These are phyloP conservation scores for Melanostigma gelatinosum DNA, from an alignment of 2,113 vertebrate species.

Conservation along the genomic window DNA sequence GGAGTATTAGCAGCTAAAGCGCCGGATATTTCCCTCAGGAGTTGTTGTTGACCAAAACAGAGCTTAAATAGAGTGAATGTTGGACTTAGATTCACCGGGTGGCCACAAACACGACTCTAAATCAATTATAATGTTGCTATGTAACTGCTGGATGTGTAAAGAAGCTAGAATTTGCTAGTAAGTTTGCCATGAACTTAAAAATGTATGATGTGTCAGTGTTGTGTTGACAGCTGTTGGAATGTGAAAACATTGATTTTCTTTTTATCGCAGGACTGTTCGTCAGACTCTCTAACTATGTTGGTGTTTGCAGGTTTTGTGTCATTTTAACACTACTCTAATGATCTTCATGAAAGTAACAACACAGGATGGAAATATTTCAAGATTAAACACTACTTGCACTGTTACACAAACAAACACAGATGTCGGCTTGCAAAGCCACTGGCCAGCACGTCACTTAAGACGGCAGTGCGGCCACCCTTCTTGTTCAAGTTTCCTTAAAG, in stretches of 20 bases:
- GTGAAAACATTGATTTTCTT: neutral
- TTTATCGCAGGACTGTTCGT: neutral
- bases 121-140: constrained; percentile 9
- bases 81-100: constrained; percentile 4
- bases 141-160: neutral
- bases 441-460: constrained; percentile 37
- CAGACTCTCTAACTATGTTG: neutral
- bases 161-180: neutral
- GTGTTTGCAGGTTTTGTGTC: neutral
- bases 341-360: neutral
- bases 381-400: constrained; percentile 13
- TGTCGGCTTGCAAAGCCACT: constrained; percentile 7
- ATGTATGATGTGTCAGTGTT: neutral
- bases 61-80: neutral
- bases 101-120: neutral
- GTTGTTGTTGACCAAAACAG: neutral
- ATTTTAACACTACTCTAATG: neutral
- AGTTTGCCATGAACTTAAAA: neutral
- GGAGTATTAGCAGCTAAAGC: neutral
- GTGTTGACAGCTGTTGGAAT: neutral
- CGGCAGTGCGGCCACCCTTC: constrained; percentile 14
- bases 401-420: constrained; percentile 11
- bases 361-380: constrained; percentile 11
- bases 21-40: constrained; percentile 5
- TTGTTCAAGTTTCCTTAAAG: constrained; percentile 58